A percentile compares a stretch with the other conserved stretches of the same genome.
Evolutionary conservation across 2,113 vertebrate species (phyloP).

Genomic region (Nyctibius bracteatus): DNA sequence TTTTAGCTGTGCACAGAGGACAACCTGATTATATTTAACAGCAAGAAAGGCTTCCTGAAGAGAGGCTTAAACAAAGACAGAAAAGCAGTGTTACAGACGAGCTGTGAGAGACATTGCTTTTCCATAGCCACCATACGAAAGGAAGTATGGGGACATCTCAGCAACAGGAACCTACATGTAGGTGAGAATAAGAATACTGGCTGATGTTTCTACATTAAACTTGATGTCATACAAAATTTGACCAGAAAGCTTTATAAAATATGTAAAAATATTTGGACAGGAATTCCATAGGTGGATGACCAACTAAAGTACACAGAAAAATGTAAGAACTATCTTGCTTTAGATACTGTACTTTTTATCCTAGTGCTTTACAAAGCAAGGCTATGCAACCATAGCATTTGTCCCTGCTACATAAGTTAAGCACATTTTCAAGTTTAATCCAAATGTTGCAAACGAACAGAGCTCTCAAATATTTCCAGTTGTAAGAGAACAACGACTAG

Average conservation of each 20-base stretch:
- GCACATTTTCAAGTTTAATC: neutral
- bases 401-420: rapidly evolving
- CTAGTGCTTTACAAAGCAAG: neutral
- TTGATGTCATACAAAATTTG: neutral
- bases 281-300: neutral
- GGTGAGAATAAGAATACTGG: neutral
- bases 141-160: rapidly evolving
- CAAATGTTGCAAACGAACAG: rapidly evolving
- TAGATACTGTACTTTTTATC: neutral
- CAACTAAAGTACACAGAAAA: rapidly evolving
- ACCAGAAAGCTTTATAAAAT: neutral
- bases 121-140: rapidly evolving
- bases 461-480: neutral
- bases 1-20: neutral
- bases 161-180: neutral
- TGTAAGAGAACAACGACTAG: neutral
- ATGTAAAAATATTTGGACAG: rapidly evolving
- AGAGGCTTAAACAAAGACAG: neutral
- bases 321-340: neutral
- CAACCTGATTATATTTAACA: neutral
- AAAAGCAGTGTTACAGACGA: neutral
- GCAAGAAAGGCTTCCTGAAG: neutral
- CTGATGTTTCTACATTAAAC: neutral
- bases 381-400: neutral
- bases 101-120: neutral